Conservation (phyloP, 2,888 invertebrate species). For the Yponomeuta sedellus region DNA sequence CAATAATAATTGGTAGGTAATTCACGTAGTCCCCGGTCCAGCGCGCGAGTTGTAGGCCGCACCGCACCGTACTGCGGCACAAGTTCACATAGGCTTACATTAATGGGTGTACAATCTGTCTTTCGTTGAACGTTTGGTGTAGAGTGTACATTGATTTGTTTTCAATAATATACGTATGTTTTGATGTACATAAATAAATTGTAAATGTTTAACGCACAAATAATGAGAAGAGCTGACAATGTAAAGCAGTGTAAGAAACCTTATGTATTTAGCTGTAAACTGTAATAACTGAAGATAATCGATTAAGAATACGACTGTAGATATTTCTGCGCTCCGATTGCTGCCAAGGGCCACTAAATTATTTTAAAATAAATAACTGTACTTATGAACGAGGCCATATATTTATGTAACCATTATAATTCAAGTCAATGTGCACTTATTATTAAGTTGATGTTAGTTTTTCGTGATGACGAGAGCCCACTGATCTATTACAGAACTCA, state of each 20-base stretch:
- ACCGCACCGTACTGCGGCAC: conserved; percentile 41
- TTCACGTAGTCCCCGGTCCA: conserved; percentile 32
- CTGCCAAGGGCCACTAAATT: conserved; percentile 31
- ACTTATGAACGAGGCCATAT: conserved; percentile 7
- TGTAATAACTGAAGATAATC: conserved; percentile 49
- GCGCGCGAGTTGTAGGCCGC: conserved; percentile 38
- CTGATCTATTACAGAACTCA: not conserved
- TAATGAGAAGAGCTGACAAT: conserved; percentile 60
- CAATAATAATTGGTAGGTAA: conserved; percentile 53
- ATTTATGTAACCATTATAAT: conserved; percentile 9
- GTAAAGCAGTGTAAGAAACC: conserved; percentile 57
- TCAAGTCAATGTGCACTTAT: conserved; percentile 11
- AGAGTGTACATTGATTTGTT: conserved; percentile 59
- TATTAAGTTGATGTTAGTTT: not conserved
- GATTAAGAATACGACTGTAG: conserved; percentile 57
- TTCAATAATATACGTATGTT: conserved; percentile 71
- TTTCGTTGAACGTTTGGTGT: conserved; percentile 62
- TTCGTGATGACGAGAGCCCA: not conserved
- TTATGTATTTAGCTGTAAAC: conserved; percentile 70
- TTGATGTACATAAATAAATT: conserved; percentile 75
- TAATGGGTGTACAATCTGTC: conserved; percentile 38
- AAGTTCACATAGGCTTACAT: conserved; percentile 45
- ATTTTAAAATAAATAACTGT: conserved; percentile 7
- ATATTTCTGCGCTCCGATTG: conserved; percentile 46
- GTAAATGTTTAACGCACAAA: conserved; percentile 77